Base-by-base conservation (phyloP, 2,888 invertebrate genomes). In the Pharmacophagus antenor region DNA sequence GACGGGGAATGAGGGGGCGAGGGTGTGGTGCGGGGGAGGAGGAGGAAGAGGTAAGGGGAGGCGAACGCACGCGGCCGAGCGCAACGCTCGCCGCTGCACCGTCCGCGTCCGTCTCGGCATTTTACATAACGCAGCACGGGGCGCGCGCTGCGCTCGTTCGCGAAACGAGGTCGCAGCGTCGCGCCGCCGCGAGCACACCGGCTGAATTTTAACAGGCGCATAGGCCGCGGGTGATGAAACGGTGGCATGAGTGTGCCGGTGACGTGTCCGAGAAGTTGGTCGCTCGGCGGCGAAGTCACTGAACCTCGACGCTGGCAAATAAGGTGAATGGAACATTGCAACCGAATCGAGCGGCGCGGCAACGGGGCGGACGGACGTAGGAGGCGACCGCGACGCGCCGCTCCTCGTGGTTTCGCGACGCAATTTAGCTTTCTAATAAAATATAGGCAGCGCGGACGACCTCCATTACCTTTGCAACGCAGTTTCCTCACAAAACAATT, bases 311-410 rank as follows among this genome's bases (percentile, higher is more conserved):
- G 82, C 68, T 77, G 76, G 78, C 85, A 72, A 85, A 87, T 85
- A 85, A 85, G 88, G 89, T 89, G 88, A 88, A 88, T 87, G 88
- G 88, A 87, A 87, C 85, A 80, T 81, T 86, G 88, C 88, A 84
- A 79, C 80, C 85, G 80, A 84, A 81, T 76, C 79, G 79, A 75
- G 72, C 72, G 70, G 74, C 73, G 71, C 73, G 70, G 68, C 77
- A 76, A 71, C 72, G 70, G 74, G 80, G 76, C 76, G 79, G 74
- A 78, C 79, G 67, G 73, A 67, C 66, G 62, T 70, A 68, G 69
- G 67, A 68, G 70, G 62, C 71, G 70, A 70, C 46, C 73, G 70
- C 61, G 62, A 67, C 73, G 69, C 70, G 69, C 69, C 80, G 74
- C 80, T 81, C 79, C 82, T 79, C 79, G 77, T 77, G 76, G 76